Percentiles rank a stretch among this genome's conserved stretches.
Conservation (phyloP, 2,797 vertebrate genomes). For the Loris lydekkerianus region DNA sequence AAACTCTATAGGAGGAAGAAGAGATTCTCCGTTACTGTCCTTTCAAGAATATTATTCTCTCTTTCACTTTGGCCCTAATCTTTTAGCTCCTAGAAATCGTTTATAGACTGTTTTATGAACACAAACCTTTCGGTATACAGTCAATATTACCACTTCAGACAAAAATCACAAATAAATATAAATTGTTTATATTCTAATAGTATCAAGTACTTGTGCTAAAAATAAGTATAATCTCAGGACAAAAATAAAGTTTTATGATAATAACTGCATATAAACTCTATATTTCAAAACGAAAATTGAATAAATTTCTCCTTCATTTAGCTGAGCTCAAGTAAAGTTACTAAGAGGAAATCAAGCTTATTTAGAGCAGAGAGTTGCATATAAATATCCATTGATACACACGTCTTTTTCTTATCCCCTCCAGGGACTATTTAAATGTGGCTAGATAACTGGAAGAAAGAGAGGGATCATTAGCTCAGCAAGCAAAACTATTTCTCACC, state of each 20-base stretch:
- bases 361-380: neutral
- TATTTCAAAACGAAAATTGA: conserved; percentile 64
- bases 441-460: neutral
- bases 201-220: conserved; percentile 15
- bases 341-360: neutral
- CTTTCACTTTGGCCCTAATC: neutral
- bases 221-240: conserved; percentile 2
- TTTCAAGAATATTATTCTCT: conserved; percentile 13
- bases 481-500: neutral
- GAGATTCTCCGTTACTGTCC: neutral
- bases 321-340: conserved; percentile 40
- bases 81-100: neutral
- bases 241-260: conserved; percentile 52
- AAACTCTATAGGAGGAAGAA: neutral
- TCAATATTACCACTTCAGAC: neutral
- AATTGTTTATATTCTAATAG: conserved; percentile 41
- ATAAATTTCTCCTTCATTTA: conserved; percentile 45
- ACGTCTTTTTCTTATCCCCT: neutral
- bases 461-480: neutral
- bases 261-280: conserved; percentile 33
- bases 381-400: neutral
- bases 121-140: neutral
- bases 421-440: neutral
- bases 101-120: conserved; percentile 16
- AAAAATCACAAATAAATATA: conserved; percentile 32